Evolutionary conservation across 1,140 invertebrate species (phyloP), one percentile per base, ranked within the genome.

Genomic region (Orius insidiosus): DNA sequence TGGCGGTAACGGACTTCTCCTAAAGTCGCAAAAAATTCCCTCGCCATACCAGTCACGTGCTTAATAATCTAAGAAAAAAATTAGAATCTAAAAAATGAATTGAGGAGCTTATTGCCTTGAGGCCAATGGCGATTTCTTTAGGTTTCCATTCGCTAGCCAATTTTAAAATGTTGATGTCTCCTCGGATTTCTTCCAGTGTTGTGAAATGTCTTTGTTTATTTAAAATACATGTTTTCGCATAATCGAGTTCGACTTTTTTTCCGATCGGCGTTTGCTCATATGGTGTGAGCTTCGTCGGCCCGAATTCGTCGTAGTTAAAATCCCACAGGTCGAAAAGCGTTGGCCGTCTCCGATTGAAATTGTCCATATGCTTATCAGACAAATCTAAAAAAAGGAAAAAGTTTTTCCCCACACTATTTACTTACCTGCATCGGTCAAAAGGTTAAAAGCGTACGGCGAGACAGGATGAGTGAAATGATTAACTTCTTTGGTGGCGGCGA

Each of bases 11-110:
- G 18, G 8, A 30, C 18, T n/a, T 43, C 41, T n/a, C 41, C 41
- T n/a, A 43, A 31, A 31, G 41, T 43, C 4, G 41, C 41, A 18
- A 30, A 43, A n/a, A 43, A 43, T 15, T 43, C 41, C 9, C 41
- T 3, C 6, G 24, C 16, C 41, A 43, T 43, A n/a, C n/a, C 14
- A 11, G 24, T 43, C 18, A 30, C 24, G 24, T 24, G 24, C 7
- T 24, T 24, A 4, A 24, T 24, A 7, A 24, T 24, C 24, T 24
- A 24, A 24, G 7, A 7, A 24, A 7, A n/a, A n/a, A n/a, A n/a
- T n/a, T n/a, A n/a, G n/a, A n/a, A n/a, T n/a, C n/a, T n/a, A n/a
- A n/a, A n/a, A n/a, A n/a, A n/a, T n/a, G n/a, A n/a, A n/a, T n/a
- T n/a, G n/a, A n/a, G n/a, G n/a, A n/a, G n/a, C n/a, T n/a, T n/a